Evolutionary conservation across 2,113 vertebrate genomes (phyloP), one percentile per base, ranked within the genome.

Genomic region (Chionis minor): DNA sequence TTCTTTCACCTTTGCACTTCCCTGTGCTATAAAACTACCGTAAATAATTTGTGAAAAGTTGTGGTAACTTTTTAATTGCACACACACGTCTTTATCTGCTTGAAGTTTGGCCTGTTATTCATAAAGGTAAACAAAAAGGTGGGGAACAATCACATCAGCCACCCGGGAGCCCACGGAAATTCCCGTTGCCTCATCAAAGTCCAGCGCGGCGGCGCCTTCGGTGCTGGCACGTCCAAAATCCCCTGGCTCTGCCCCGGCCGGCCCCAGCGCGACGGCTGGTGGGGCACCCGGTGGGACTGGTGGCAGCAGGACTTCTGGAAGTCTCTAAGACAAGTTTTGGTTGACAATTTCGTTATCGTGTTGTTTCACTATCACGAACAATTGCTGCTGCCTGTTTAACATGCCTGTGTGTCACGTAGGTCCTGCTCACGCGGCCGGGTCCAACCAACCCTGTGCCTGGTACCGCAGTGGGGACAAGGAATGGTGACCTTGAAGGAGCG

Each of bases 1-100:
- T 88, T 14, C 54, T 47, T 83, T 90, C 88, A 94, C 95, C 97
- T 96, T 97, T 94, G 95, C 92, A 58, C 97, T 97, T 92, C 67
- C 94, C 55, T 18, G 6, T 15, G 35, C 69, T 86, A 87, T 97
- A 94, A 97, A 96, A 81, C 88, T 19, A 84, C 94, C 95, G 83
- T 90, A 97, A 96, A 94, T 81, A 86, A 97, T 91, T 91, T 71
- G 90, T 92, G 93, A 89, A 83, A 96, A 96, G 75, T 65, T 45
- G 61, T 24, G 59, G 80, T 92, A 95, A 95, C 33, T 82, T 92
- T 94, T 96, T 97, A 81, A 49, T 62, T 4, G 30, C 6, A 9
- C 18, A 15, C 30, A 7, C n/a, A 8, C 40, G 30, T 81, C 77
- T 45, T 85, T 80, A 44, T 90, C 96, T 52, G 80, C 65, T 58